Percentiles rank a stretch among this genome's conserved stretches.
Conservation (phyloP, 2,797 vertebrate genomes). For the Numenius phaeopus region DNA sequence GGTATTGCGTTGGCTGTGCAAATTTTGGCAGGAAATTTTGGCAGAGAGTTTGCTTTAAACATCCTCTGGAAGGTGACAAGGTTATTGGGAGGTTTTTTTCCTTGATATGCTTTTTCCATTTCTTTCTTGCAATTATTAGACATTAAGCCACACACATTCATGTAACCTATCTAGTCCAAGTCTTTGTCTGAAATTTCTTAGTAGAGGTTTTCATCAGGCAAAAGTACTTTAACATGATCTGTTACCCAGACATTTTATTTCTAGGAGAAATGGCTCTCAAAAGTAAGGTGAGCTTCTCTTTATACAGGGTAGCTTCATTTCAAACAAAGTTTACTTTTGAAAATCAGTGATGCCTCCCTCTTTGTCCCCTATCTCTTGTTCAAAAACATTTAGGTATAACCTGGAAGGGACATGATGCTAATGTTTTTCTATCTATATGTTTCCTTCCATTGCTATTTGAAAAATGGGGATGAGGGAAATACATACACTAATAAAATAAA, state of each 20-base stretch:
- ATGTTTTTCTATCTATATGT: not conserved
- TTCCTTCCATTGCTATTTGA: not conserved
- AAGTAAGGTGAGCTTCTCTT: not conserved
- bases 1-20: not conserved
- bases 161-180: not conserved
- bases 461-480: not conserved
- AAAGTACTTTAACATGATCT: not conserved
- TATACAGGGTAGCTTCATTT: not conserved
- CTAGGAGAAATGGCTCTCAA: not conserved
- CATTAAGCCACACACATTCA: not conserved
- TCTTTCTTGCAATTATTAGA: not conserved
- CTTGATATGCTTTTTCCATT: not conserved
- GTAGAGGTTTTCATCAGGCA: not conserved
- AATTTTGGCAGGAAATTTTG: slow-evolving; percentile 8
- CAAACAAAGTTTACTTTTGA: not conserved
- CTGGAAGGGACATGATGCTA: not conserved
- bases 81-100: not conserved
- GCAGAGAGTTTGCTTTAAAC: not conserved
- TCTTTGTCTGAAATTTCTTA: not conserved
- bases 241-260: not conserved
- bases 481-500: not conserved
- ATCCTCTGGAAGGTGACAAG: not conserved
- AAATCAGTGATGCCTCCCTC: not conserved
- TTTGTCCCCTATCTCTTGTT: not conserved
- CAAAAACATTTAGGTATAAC: not conserved